Conservation (phyloP, 2,113 vertebrate species). For the Hymenochirus boettgeri region DNA sequence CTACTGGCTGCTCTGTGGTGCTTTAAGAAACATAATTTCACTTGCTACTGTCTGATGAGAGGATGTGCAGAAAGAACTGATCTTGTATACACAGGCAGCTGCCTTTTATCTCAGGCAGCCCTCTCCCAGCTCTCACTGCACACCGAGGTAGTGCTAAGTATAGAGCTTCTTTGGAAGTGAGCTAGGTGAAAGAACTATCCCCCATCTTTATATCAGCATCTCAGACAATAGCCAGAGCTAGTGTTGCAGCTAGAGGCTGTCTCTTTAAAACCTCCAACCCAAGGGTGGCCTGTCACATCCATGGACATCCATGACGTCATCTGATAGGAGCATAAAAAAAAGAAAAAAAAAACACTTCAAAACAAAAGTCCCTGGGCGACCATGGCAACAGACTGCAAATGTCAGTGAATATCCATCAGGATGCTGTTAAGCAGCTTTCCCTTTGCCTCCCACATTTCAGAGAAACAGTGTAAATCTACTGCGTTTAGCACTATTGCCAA, state of each 20-base stretch:
- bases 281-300: conserved; percentile 74
- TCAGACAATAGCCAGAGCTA: conserved; percentile 51
- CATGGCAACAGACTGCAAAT: conserved; percentile 62
- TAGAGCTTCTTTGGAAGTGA: conserved; percentile 9
- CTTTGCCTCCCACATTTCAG: conserved; percentile 29
- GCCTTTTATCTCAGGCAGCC: conserved; percentile 1
- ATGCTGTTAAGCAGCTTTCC: conserved; percentile 44
- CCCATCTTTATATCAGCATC: conserved; percentile 47
- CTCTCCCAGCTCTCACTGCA: conserved; percentile 5
- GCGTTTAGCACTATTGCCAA: conserved; percentile 33
- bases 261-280: conserved; percentile 69
- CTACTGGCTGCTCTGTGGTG: conserved; percentile 29
- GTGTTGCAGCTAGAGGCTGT: conserved; percentile 52
- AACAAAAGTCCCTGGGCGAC: conserved; percentile 66
- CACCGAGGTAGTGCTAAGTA: conserved; percentile 30
- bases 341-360: conserved; percentile 55
- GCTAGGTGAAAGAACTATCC: conserved; percentile 12
- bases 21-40: conserved; percentile 16
- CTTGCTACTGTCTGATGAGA: conserved; percentile 20
- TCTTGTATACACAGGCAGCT: conserved; percentile 17
- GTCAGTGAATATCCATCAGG: conserved; percentile 46
- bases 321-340: conserved; percentile 43
- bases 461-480: conserved; percentile 30
- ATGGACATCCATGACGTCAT: conserved; percentile 70
- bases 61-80: conserved; percentile 18